These are phyloP conservation scores for Amphiprion percula DNA, from an alignment of 2,113 vertebrate species.

Conservation along the genomic window DNA sequence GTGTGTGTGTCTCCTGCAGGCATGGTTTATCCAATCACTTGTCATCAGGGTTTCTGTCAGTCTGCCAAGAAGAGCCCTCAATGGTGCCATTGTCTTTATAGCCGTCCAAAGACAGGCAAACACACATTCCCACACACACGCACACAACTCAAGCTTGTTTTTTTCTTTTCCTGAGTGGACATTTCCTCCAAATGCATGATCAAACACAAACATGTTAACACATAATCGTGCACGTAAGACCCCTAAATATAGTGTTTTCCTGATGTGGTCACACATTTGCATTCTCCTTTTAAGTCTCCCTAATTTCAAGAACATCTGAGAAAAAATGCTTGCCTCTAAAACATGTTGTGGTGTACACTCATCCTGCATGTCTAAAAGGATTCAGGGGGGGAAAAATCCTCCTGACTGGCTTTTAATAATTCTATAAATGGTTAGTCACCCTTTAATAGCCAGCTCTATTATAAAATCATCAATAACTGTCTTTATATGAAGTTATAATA, in stretches of 20 bases:
- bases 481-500: conserved; percentile 27
- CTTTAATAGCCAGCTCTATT: too few species aligned
- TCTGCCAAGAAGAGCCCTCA: conserved; percentile 69
- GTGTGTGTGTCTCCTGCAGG: conserved; percentile 61
- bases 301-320: too few species aligned
- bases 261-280: too few species aligned
- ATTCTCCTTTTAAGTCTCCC: too few species aligned
- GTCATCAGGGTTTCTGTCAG: conserved; percentile 77
- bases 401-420: too few species aligned
- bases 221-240: background rate
- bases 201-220: conserved; percentile 26
- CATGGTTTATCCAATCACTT: conserved; percentile 77
- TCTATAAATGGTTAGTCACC: too few species aligned
- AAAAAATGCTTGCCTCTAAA: too few species aligned
- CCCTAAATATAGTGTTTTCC: conserved; percentile 1
- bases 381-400: too few species aligned
- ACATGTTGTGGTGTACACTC: too few species aligned
- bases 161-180: conserved; percentile 2
- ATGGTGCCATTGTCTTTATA: conserved; percentile 67
- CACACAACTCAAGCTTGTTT: background rate
- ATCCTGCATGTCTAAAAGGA: too few species aligned
- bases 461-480: too few species aligned
- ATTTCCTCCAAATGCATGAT: conserved; percentile 36
- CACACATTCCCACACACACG: conserved; percentile 19
- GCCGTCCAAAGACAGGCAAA: conserved; percentile 38